phyloP scores from a whole-genome alignment of 2,797 vertebrate genomes.

The Pipistrellus kuhlii region DNA sequence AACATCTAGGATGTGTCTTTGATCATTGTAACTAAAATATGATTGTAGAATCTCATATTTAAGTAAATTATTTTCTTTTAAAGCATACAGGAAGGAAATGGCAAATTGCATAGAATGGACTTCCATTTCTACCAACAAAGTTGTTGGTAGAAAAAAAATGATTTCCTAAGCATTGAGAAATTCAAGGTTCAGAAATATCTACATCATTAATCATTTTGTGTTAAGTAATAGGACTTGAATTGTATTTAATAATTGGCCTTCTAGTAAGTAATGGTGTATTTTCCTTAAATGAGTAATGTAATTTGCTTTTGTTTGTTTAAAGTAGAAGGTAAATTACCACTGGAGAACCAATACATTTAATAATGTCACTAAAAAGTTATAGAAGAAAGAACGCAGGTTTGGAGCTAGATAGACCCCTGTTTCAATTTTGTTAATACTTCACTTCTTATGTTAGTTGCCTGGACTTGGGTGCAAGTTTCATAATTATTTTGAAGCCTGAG shows the following conservation, averaged over 20 bases:
- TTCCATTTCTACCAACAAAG: neutral
- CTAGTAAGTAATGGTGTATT: conserved; percentile 15
- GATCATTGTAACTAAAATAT: conserved; percentile 43
- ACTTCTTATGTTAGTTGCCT: neutral
- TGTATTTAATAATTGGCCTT: conserved; percentile 13
- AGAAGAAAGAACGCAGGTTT: conserved; percentile 9
- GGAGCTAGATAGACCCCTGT: neutral
- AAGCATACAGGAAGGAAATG: neutral
- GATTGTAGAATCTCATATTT: conserved; percentile 31
- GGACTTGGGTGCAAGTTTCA: neutral
- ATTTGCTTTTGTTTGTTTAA: conserved; percentile 23
- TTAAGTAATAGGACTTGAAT: conserved; percentile 19
- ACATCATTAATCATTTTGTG: conserved; percentile 5
- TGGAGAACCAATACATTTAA: neutral
- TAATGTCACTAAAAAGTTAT: conserved; percentile 37
- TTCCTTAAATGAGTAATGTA: conserved; percentile 24
- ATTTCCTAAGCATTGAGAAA: neutral
- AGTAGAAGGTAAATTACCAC: neutral
- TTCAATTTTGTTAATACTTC: neutral
- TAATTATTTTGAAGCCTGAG: conserved; percentile 11
- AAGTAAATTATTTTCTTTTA: conserved; percentile 62
- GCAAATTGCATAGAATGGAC: neutral
- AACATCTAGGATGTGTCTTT: neutral
- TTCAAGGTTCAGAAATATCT: conserved; percentile 2
- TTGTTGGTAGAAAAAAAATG: conserved; percentile 19